Evolutionary conservation across 2,113 vertebrate species (phyloP).

Genomic region (Coptodon rendalli): DNA sequence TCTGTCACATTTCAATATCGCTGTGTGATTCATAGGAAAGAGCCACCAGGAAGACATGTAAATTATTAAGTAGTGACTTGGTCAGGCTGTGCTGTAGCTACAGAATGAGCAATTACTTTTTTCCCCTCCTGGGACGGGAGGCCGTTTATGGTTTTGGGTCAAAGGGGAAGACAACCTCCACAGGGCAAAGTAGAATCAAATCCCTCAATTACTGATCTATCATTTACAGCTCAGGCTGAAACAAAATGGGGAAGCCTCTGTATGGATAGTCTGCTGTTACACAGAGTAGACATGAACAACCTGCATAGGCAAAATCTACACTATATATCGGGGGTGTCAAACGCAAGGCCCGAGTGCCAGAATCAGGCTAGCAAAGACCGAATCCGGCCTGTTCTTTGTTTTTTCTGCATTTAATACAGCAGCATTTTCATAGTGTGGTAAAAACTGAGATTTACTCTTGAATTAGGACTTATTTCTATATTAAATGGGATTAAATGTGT

Average conservation of each 20-base stretch:
- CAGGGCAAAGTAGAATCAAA: conserved; percentile 45
- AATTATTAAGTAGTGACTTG: conserved; percentile 90
- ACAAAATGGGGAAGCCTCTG: conserved; percentile 4
- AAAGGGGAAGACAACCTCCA: conserved; percentile 44
- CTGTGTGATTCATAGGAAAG: conserved; percentile 75
- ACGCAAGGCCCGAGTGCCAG: neutral
- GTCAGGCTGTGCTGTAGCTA: conserved; percentile 81
- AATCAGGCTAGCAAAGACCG: neutral
- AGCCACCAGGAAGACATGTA: conserved; percentile 79
- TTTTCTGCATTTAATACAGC: neutral
- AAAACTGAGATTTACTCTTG: neutral
- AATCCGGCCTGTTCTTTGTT: neutral
- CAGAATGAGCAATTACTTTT: conserved; percentile 90
- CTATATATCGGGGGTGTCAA: neutral
- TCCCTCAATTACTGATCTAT: conserved; percentile 59
- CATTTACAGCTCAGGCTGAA: conserved; percentile 9
- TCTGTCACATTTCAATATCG: conserved; percentile 76
- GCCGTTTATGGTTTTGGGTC: conserved; percentile 75
- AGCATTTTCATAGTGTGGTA: neutral
- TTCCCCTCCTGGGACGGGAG: conserved; percentile 71
- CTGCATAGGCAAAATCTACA: neutral
- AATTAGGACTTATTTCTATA: neutral
- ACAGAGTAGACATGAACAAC: neutral
- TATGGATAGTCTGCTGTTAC: neutral
- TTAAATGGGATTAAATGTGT: neutral